Percentiles rank a stretch among this genome's conserved stretches.
These are phyloP conservation scores for Alloplasta piceator DNA, from an alignment of 2,888 invertebrate genomes.

Conservation along the genomic window DNA sequence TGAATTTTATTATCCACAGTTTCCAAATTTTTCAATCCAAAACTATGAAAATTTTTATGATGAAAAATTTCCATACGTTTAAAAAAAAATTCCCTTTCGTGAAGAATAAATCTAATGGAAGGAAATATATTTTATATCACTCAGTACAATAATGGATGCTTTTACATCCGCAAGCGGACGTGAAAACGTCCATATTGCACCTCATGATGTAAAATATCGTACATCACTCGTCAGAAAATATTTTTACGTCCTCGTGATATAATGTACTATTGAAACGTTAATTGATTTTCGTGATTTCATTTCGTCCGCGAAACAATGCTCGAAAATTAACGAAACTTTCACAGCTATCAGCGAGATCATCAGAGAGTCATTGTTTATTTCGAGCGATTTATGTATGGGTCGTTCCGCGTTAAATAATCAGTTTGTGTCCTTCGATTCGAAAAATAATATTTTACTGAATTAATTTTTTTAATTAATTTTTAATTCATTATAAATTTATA, in stretches of 20 bases:
- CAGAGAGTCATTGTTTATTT: conserved; percentile 57
- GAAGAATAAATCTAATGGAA: background rate
- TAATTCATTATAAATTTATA: too few relatives aligned
- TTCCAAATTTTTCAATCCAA: background rate
- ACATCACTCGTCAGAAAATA: too few relatives aligned
- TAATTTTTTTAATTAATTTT: too few relatives aligned
- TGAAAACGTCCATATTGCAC: too few relatives aligned
- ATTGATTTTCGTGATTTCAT: conserved; percentile 25
- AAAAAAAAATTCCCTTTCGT: background rate
- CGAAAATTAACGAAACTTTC: conserved; percentile 40
- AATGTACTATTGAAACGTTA: background rate
- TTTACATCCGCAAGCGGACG: too few relatives aligned
- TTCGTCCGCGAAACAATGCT: conserved; percentile 32
- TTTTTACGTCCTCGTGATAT: too few relatives aligned
- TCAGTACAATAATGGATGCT: too few relatives aligned
- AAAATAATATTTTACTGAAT: too few relatives aligned
- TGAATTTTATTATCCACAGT: background rate
- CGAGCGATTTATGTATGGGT: background rate
- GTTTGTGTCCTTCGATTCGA: background rate
- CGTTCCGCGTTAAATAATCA: background rate
- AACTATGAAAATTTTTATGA: background rate
- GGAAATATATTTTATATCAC: too few relatives aligned
- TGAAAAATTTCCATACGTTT: background rate
- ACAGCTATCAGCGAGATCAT: conserved; percentile 23
- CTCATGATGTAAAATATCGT: too few relatives aligned